These are phyloP conservation scores for Drosophila jambulina DNA, from an alignment of 1,140 invertebrate species.

Conservation along the genomic window DNA sequence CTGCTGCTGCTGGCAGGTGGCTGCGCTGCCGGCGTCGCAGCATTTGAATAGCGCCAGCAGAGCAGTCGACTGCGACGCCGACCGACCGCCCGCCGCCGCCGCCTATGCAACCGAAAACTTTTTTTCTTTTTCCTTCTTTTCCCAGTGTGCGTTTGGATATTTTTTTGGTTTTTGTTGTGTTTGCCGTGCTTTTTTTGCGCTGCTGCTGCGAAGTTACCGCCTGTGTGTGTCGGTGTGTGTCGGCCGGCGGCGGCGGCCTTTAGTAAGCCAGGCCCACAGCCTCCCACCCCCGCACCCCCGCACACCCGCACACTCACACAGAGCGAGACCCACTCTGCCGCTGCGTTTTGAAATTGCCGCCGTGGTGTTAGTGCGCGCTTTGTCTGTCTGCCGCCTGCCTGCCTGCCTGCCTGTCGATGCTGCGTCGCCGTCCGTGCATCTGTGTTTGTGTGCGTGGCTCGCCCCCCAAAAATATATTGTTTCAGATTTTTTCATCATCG, in stretches of 20 bases:
- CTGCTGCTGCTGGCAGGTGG: constrained; percentile 72
- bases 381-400: constrained; percentile 76
- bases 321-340: constrained; percentile 47
- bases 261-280: constrained; percentile 66
- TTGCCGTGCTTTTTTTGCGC: constrained; percentile 62
- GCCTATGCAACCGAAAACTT: constrained; percentile 80
- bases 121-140: constrained; percentile 45
- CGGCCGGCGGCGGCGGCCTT: constrained; percentile 79
- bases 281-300: constrained; percentile 14
- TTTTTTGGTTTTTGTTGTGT: constrained; percentile 58
- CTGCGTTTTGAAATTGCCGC: constrained; percentile 75
- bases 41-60: constrained; percentile 79
- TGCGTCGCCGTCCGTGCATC: constrained; percentile 54
- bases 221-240: constrained; percentile 63
- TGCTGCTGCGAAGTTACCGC: constrained; percentile 60
- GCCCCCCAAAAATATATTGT: constrained; percentile 85
- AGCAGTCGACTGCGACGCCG: constrained; percentile 36
- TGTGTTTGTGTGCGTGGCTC: constrained; percentile 60
- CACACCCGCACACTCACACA: constrained; percentile 29
- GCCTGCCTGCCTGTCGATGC: constrained; percentile 72
- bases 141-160: constrained; percentile 49
- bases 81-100: constrained; percentile 26
- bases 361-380: constrained; percentile 76
- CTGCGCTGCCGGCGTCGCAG: constrained; percentile 66
- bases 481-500: constrained; percentile 85